Conservation (phyloP, 2,113 vertebrate species). For the Tachycineta bicolor region DNA sequence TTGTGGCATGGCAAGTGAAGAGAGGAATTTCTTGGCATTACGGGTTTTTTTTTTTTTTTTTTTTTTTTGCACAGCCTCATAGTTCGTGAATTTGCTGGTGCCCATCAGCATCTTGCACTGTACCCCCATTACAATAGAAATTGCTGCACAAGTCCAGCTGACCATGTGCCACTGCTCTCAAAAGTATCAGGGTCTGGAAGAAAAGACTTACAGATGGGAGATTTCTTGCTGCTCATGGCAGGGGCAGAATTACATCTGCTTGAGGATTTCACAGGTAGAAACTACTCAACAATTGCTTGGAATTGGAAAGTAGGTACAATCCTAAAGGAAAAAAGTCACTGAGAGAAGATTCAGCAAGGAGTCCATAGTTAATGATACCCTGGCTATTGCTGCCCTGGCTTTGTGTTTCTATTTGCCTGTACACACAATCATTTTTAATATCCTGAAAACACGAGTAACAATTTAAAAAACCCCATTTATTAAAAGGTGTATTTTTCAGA, state of each 20-base stretch:
- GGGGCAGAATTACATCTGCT: not conserved
- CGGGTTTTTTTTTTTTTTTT: too few relatives aligned
- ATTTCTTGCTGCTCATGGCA: not conserved
- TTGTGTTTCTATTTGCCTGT: not conserved
- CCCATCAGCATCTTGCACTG: not conserved
- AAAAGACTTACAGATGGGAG: not conserved
- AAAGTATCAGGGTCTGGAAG: not conserved
- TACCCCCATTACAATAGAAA: rapidly evolving
- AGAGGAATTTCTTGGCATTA: not conserved
- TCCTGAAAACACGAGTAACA: not conserved
- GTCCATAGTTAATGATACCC: not conserved
- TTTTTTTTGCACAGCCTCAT: not conserved
- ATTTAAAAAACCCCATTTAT: not conserved
- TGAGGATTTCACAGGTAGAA: not conserved
- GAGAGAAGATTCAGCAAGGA: not conserved
- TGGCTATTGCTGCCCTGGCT: not conserved
- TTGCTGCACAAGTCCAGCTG: not conserved
- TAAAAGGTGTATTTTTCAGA: not conserved
- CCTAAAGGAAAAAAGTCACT: not conserved
- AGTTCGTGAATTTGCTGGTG: not conserved
- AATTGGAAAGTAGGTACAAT: not conserved
- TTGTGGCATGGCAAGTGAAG: not conserved
- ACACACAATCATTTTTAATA: not conserved
- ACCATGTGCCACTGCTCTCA: not conserved
- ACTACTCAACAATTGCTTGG: not conserved